These are phyloP conservation scores for Merops nubicus DNA, from an alignment of 2,113 vertebrate genomes.

Conservation along the genomic window DNA sequence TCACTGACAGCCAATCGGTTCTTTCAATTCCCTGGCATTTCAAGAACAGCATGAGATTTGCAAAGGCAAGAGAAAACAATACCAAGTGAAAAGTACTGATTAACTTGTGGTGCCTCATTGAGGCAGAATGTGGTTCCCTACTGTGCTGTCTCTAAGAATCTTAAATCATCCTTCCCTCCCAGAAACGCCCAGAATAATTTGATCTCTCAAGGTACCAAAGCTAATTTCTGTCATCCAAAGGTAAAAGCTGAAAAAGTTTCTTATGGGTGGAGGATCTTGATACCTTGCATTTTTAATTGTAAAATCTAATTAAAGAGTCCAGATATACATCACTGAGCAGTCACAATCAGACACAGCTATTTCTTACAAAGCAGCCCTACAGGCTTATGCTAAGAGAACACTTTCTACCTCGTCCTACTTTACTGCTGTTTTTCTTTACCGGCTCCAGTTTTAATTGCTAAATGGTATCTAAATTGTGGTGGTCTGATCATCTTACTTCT, in stretches of 20 bases:
- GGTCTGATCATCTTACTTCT: not conserved
- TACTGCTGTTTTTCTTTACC: not conserved
- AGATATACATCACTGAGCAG: not conserved
- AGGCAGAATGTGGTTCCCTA: conserved; percentile 29
- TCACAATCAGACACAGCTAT: not conserved
- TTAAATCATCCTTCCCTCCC: conserved; percentile 42
- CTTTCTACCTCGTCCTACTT: not conserved
- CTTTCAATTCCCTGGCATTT: conserved; percentile 48
- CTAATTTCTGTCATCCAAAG: not conserved
- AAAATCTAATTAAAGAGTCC: not conserved
- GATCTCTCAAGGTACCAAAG: conserved; percentile 31
- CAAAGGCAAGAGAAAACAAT: conserved; percentile 62
- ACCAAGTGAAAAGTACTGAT: conserved; percentile 47
- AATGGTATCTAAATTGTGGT: not conserved
- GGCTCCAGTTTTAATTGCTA: not conserved
- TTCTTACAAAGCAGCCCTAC: not conserved
- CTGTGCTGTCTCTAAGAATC: conserved; percentile 27
- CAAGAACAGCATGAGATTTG: conserved; percentile 56
- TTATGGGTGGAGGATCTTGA: not conserved
- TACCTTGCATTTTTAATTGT: not conserved
- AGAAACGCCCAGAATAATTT: conserved; percentile 14
- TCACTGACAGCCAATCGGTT: not conserved
- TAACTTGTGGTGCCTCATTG: conserved; percentile 50
- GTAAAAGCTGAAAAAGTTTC: not conserved
- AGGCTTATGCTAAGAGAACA: not conserved